These are phyloP conservation scores for Magallana gigas DNA, from an alignment of 1,140 invertebrate genomes.

Conservation along the genomic window DNA sequence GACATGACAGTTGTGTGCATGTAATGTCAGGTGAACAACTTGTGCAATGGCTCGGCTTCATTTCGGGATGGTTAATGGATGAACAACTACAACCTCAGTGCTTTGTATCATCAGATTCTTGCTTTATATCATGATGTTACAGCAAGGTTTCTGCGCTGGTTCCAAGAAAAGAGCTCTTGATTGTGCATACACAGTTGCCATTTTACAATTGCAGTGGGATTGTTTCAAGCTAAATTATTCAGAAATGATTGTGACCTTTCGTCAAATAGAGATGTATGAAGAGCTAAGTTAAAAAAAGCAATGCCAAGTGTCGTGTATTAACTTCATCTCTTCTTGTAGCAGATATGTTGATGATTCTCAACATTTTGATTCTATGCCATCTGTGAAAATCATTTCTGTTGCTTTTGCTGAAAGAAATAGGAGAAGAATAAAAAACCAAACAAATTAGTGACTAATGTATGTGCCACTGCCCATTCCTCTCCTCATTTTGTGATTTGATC, in stretches of 20 bases:
- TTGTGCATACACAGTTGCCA: slow-evolving; percentile 12
- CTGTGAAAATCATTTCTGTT: not conserved
- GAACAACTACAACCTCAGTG: not conserved
- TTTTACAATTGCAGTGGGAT: slow-evolving; percentile 10
- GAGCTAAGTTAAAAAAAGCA: not conserved
- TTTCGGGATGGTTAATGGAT: not conserved
- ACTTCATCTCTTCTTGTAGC: slow-evolving; percentile 20
- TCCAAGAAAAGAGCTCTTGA: slow-evolving; percentile 9
- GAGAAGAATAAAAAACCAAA: not conserved
- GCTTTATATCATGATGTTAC: not conserved
- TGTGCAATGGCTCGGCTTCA: not conserved
- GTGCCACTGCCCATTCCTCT: not conserved
- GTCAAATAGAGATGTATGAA: not conserved
- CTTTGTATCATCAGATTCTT: not conserved
- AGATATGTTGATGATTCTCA: not conserved
- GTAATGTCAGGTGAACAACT: slow-evolving; percentile 6
- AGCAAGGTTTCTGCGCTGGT: not conserved
- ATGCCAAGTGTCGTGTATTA: not conserved
- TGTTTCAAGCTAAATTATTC: slow-evolving; percentile 8
- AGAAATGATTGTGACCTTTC: not conserved
- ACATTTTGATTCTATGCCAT: slow-evolving; percentile 13
- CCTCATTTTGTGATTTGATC: not conserved
- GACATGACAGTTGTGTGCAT: slow-evolving; percentile 17
- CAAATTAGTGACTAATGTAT: not conserved
- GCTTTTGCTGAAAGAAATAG: not conserved